Evolutionary conservation across 2,113 vertebrate species (phyloP).

Genomic region (Cololabis saira): DNA sequence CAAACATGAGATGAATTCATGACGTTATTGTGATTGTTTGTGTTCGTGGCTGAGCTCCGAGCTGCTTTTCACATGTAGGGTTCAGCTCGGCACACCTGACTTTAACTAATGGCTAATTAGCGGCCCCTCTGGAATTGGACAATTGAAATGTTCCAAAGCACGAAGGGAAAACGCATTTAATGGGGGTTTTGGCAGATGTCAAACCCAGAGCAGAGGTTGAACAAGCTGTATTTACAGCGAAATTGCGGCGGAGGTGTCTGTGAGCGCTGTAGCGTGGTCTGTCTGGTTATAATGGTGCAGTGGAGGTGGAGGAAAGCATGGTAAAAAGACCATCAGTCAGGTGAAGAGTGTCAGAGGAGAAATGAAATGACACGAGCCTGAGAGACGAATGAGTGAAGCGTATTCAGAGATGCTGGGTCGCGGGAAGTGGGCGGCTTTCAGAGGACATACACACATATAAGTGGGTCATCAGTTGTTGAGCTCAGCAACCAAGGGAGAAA

Average conservation of each 20-base stretch:
- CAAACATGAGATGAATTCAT: too few relatives aligned
- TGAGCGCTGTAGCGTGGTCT: background rate
- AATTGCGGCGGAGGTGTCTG: slow-evolving; percentile 21
- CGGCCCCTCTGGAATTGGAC: too few relatives aligned
- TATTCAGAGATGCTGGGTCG: background rate
- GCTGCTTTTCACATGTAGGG: too few relatives aligned
- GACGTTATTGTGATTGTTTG: too few relatives aligned
- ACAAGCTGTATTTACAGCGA: slow-evolving; percentile 8
- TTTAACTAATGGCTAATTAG: too few relatives aligned
- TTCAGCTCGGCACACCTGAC: too few relatives aligned
- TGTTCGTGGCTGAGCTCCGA: too few relatives aligned
- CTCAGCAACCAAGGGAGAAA: slow-evolving; percentile 32
- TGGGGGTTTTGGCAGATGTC: slow-evolving; percentile 11
- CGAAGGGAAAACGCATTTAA: background rate
- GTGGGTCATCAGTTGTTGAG: slow-evolving; percentile 63
- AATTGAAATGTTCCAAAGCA: slow-evolving; percentile 17
- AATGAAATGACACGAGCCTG: slow-evolving; percentile 7
- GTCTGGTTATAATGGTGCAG: background rate
- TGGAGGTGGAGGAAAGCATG: background rate
- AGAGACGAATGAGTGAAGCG: background rate
- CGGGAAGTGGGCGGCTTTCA: slow-evolving; percentile 19
- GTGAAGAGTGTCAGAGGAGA: slow-evolving; percentile 10
- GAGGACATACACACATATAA: slow-evolving; percentile 44
- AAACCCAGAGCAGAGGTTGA: background rate
- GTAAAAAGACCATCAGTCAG: background rate